phyloP scores from a whole-genome alignment of 1,140 invertebrate species.

The Meloidogyne hapla region DNA sequence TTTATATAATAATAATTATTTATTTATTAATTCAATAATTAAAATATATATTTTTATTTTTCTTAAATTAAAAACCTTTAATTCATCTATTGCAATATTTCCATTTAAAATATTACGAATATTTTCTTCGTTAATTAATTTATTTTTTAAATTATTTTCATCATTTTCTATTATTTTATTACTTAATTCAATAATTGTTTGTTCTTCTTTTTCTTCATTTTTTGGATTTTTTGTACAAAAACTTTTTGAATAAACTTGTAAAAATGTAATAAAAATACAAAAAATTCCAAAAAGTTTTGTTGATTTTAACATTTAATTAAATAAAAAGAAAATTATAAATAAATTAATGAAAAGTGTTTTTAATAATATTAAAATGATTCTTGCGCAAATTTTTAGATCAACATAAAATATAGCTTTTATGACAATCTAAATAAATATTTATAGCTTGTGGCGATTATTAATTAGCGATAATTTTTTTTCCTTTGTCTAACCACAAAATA shows the following conservation, averaged over 20 bases:
- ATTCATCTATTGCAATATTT: not conserved
- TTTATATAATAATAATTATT: too few species aligned
- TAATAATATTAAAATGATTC: not conserved
- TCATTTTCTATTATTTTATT: not conserved
- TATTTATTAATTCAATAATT: too few species aligned
- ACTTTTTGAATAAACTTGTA: not conserved
- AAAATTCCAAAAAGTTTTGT: conserved; percentile 7
- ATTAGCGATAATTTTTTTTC: not conserved
- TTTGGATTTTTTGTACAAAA: not conserved
- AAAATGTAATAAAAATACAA: not conserved
- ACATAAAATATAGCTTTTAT: not conserved
- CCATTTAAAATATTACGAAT: not conserved
- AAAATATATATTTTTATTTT: too few species aligned
- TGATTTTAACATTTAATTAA: not conserved
- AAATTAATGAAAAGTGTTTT: not conserved
- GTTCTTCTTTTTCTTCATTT: not conserved
- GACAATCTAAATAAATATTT: not conserved
- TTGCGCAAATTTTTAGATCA: not conserved
- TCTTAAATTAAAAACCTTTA: too few species aligned
- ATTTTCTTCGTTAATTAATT: conserved; percentile 2
- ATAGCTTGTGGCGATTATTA: not conserved
- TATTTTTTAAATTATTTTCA: not conserved
- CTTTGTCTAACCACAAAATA: not conserved
- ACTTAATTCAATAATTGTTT: conserved; percentile 4
- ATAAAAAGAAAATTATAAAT: not conserved